Percentiles rank a stretch among this genome's conserved stretches.
phyloP scores from a whole-genome alignment of 2,797 vertebrate genomes.

The Melanotaenia trifasciata region DNA sequence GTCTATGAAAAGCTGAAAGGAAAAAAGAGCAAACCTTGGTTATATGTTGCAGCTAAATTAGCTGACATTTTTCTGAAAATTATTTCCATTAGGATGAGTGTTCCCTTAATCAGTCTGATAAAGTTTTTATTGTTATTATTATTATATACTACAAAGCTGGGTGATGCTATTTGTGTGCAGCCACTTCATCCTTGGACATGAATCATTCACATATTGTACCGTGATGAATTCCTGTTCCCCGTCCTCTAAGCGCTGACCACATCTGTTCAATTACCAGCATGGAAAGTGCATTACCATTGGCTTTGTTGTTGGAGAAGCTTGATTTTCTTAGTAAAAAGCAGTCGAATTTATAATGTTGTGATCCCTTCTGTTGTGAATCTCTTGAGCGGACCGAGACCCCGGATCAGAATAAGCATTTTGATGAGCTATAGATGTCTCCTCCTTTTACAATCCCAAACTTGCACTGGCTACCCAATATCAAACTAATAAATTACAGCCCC shows the following conservation, averaged over 20 bases:
- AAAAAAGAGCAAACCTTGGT: background rate
- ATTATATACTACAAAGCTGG: slow-evolving; percentile 48
- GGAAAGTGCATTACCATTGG: slow-evolving; percentile 83
- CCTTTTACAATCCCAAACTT: slow-evolving; percentile 87
- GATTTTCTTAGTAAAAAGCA: slow-evolving; percentile 80
- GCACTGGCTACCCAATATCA: slow-evolving; percentile 84
- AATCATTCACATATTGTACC: slow-evolving; percentile 70
- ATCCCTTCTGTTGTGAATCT: slow-evolving; percentile 79
- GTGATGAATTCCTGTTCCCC: slow-evolving; percentile 68
- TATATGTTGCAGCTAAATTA: background rate
- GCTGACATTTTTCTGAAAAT: background rate
- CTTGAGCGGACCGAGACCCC: slow-evolving; percentile 69
- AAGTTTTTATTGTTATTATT: slow-evolving; percentile 11
- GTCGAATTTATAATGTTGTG: slow-evolving; percentile 80
- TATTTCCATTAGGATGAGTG: background rate
- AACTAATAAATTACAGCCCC: slow-evolving; percentile 90
- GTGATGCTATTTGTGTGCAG: slow-evolving; percentile 49
- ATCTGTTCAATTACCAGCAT: slow-evolving; percentile 85
- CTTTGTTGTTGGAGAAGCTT: slow-evolving; percentile 83
- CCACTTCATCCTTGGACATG: slow-evolving; percentile 77
- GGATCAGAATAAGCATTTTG: slow-evolving; percentile 84
- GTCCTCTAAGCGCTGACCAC: slow-evolving; percentile 79
- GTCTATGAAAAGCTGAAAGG: background rate
- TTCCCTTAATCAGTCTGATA: slow-evolving; percentile 23
- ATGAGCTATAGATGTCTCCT: slow-evolving; percentile 80